phyloP scores from a whole-genome alignment of 1,140 invertebrate species.

The Antheraea mylitta region DNA sequence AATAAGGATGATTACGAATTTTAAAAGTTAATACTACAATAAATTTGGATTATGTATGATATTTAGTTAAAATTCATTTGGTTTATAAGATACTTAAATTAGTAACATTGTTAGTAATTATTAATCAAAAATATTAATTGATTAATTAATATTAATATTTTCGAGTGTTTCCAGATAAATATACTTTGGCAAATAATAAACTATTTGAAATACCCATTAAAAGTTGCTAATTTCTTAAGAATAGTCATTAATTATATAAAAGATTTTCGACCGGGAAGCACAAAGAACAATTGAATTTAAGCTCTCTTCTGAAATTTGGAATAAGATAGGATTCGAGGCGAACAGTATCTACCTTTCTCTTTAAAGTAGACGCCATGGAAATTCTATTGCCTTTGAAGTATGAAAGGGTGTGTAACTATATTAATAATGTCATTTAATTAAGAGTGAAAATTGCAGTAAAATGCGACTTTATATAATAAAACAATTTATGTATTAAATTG shows the following conservation, averaged over 20 bases:
- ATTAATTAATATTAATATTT: too few species aligned
- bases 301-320: constrained; percentile 23
- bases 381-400: not conserved
- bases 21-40: too few species aligned
- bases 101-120: too few species aligned
- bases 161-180: too few species aligned
- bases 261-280: constrained; percentile 19
- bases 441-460: too few species aligned
- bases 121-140: too few species aligned
- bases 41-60: too few species aligned
- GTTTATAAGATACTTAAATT: too few species aligned
- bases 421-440: not conserved
- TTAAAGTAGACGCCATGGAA: not conserved
- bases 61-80: too few species aligned
- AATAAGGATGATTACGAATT: too few species aligned
- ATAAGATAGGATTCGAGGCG: not conserved
- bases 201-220: constrained; percentile 16
- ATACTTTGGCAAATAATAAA: constrained; percentile 4
- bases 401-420: not conserved
- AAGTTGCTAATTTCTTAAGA: constrained; percentile 18
- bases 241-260: constrained; percentile 25
- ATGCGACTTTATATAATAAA: too few species aligned
- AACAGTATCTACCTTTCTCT: not conserved
- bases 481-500: too few species aligned
- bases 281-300: constrained; percentile 22